Conservation (phyloP, 2,797 vertebrate genomes). For the Parauchenoglanis punctatus region DNA sequence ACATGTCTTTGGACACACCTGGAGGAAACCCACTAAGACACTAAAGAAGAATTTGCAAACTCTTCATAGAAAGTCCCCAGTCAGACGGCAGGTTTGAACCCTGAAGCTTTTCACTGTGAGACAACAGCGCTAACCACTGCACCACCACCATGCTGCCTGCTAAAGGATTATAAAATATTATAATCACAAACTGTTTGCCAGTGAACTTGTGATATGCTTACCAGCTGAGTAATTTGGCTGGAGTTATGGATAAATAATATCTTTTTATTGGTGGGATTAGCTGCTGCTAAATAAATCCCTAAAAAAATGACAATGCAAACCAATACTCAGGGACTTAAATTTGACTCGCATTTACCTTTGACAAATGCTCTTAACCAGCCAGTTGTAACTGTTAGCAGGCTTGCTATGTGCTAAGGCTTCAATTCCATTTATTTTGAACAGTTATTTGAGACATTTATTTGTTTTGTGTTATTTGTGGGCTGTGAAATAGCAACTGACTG, state of each 20-base stretch:
- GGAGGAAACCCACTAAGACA: too few species aligned
- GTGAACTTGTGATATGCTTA: background rate
- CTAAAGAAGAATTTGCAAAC: too few species aligned
- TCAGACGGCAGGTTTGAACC: too few species aligned
- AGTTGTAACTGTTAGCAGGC: background rate
- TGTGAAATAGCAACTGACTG: background rate
- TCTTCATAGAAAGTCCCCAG: too few species aligned
- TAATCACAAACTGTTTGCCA: background rate
- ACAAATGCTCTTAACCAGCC: background rate
- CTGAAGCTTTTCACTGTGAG: too few species aligned
- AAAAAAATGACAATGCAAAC: background rate
- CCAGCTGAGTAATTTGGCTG: background rate
- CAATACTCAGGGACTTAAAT: background rate
- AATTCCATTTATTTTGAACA: background rate
- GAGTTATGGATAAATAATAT: background rate
- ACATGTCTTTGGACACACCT: too few species aligned
- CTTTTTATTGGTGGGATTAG: conserved; percentile 29
- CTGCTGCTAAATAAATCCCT: background rate
- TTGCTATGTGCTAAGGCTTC: background rate
- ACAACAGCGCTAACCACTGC: too few species aligned
- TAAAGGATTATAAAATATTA: background rate
- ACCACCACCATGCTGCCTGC: too few species aligned
- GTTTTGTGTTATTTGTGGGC: background rate
- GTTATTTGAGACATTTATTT: background rate
- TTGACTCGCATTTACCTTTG: background rate